Conservation (phyloP, 1,140 invertebrate species). For the Araneus ventricosus region DNA sequence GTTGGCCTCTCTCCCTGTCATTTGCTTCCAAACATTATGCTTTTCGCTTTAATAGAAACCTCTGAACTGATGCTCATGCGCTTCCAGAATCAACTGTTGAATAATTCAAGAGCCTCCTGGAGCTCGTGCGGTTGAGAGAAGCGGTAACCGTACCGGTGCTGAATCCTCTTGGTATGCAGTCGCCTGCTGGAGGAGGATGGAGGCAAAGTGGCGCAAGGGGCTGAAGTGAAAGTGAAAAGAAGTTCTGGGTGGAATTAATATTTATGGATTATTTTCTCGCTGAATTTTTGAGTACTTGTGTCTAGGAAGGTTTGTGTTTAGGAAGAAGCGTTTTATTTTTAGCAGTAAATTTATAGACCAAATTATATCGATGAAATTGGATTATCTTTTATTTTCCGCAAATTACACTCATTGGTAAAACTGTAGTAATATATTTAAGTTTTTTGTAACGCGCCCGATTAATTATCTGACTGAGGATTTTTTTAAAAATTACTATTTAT, state of each 20-base stretch:
- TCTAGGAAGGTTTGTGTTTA: too few species aligned
- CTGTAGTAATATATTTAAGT: too few species aligned
- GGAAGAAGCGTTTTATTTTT: too few species aligned
- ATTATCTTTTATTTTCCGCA: too few species aligned
- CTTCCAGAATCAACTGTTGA: conserved; percentile 69
- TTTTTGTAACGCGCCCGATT: too few species aligned
- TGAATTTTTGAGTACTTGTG: background rate
- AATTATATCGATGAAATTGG: too few species aligned
- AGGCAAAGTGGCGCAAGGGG: background rate
- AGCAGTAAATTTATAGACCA: too few species aligned
- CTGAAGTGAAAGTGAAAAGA: background rate
- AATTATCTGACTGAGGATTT: too few species aligned
- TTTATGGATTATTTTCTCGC: background rate
- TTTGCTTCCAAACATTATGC: conserved; percentile 75
- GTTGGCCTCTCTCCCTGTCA: conserved; percentile 59
- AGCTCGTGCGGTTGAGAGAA: background rate
- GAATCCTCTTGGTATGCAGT: conserved; percentile 24
- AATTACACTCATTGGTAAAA: too few species aligned
- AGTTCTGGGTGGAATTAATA: background rate
- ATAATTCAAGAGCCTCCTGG: conserved; percentile 63
- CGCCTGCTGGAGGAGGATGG: background rate
- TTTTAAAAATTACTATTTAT: too few species aligned
- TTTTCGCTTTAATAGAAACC: conserved; percentile 73
- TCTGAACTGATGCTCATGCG: conserved; percentile 61
- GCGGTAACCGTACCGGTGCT: conserved; percentile 36